Evolutionary conservation across 1,140 invertebrate genomes (phyloP).

Genomic region (Drosophila kepulauana): DNA sequence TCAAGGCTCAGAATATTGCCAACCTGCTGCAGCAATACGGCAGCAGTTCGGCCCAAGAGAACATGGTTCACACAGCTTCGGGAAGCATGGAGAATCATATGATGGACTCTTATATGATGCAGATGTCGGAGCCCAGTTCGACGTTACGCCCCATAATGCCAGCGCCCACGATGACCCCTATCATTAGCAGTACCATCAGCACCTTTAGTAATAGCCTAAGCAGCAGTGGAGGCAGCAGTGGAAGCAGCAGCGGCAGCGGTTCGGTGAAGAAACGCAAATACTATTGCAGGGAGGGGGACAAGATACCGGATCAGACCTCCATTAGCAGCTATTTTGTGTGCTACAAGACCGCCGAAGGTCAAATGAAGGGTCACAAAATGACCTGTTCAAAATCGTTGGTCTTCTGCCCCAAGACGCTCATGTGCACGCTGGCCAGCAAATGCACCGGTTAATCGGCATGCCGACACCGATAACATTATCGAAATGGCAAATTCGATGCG

Average conservation of each 20-base stretch:
- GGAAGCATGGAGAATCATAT: conserved; percentile 63
- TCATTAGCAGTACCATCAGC: conserved; percentile 3
- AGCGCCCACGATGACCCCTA: conserved; percentile 12
- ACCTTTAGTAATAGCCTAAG: conserved; percentile 1
- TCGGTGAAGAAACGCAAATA: conserved; percentile 74
- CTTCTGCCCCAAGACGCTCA: conserved; percentile 71
- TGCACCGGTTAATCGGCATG: conserved; percentile 55
- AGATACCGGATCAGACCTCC: conserved; percentile 81
- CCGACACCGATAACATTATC: neutral
- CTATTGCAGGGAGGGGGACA: conserved; percentile 82
- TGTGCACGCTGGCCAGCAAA: conserved; percentile 78
- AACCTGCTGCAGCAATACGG: conserved; percentile 74
- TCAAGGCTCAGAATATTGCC: conserved; percentile 73
- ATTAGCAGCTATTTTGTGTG: conserved; percentile 81
- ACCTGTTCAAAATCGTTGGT: conserved; percentile 77
- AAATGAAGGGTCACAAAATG: conserved; percentile 84
- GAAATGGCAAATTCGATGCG: conserved; percentile 17
- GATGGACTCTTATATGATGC: conserved; percentile 60
- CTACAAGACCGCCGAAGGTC: conserved; percentile 77
- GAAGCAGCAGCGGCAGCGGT: conserved; percentile 16
- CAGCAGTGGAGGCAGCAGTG: conserved; percentile 8
- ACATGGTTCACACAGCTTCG: neutral
- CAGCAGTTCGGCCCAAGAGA: conserved; percentile 5
- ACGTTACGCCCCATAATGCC: conserved; percentile 49
- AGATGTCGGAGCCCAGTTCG: conserved; percentile 54